phyloP scores from a whole-genome alignment of 2,797 vertebrate species.

The Odontamblyopus lacepedii region DNA sequence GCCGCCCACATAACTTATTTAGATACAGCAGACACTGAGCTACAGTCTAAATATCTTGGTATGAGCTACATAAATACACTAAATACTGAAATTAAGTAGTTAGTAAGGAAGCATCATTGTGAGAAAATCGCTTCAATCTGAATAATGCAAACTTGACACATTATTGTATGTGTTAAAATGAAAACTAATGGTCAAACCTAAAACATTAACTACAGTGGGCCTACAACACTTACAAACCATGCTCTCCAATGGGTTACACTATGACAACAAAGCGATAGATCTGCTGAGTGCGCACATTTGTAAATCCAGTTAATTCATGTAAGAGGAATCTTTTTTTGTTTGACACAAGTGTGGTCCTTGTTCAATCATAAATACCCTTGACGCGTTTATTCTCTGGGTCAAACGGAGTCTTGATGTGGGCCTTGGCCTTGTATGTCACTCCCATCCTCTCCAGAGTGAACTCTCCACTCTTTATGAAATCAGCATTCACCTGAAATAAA shows the following conservation, averaged over 20 bases:
- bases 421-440: constrained; percentile 81
- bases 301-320: constrained; percentile 9
- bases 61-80: background rate
- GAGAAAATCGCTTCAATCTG: background rate
- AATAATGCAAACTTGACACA: background rate
- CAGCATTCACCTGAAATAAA: constrained; percentile 80
- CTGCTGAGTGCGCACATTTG: background rate
- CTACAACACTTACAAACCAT: no score
- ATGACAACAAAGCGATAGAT: no score
- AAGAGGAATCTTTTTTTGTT: constrained; percentile 16
- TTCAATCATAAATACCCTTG: constrained; percentile 85
- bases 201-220: no score
- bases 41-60: background rate
- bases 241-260: no score
- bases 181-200: background rate
- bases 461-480: constrained; percentile 86
- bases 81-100: background rate
- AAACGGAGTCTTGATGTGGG: constrained; percentile 90
- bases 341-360: constrained; percentile 16
- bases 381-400: constrained; percentile 91
- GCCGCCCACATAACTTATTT: constrained; percentile 3
- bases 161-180: background rate
- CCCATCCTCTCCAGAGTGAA: constrained; percentile 94
- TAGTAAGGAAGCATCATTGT: background rate
- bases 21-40: background rate